Conservation (phyloP, 2,888 invertebrate species). For the Dolomedes plantarius region DNA sequence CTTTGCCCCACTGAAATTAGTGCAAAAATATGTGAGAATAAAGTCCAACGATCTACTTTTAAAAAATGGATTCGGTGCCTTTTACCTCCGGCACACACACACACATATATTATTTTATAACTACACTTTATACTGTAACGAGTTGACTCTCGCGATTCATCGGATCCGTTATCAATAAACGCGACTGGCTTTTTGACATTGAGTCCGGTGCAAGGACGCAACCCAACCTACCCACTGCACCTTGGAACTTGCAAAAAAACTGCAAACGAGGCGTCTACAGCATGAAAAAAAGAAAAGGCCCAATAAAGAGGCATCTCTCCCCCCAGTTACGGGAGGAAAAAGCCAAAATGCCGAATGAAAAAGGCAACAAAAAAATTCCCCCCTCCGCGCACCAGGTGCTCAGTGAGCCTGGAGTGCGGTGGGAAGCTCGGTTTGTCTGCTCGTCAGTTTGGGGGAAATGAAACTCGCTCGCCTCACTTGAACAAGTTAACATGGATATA, state of each 20-base stretch:
- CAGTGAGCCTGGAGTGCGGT: constrained; percentile 8
- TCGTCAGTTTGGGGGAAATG: no score
- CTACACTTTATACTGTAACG: no score
- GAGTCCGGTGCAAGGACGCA: background rate
- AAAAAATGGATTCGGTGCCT: no score
- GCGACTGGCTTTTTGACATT: constrained; percentile 1
- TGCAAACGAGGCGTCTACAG: background rate
- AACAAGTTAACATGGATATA: no score
- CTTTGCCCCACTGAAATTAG: no score
- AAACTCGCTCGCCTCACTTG: no score
- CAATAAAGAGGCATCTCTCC: background rate
- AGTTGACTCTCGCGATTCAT: no score
- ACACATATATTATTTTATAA: no score
- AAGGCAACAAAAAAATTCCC: background rate
- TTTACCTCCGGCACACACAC: no score
- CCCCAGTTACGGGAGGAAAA: background rate
- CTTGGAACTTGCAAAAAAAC: background rate
- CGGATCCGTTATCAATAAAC: background rate
- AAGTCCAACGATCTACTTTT: no score
- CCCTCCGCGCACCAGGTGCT: constrained; percentile 43
- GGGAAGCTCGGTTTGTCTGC: background rate
- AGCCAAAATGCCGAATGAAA: background rate
- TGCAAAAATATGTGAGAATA: no score
- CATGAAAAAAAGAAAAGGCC: background rate
- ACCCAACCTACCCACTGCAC: no score